Percentiles rank a stretch among this genome's conserved stretches.
Conservation (phyloP, 92 coral and sea anemone species). For the Zoanthus sansibaricus region DNA sequence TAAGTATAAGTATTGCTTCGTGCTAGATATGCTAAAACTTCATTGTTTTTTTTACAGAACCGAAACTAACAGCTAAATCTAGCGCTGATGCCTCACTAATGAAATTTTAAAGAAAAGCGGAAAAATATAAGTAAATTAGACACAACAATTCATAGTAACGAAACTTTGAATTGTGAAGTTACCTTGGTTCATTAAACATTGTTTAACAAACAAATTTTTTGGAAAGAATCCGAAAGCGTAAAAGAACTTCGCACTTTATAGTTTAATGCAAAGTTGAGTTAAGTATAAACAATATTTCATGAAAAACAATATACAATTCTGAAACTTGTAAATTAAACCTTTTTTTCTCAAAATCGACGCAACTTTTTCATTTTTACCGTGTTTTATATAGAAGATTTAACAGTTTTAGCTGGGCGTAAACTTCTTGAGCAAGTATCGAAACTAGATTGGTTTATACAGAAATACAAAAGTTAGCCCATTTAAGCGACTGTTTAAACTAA, state of each 20-base stretch:
- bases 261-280: conserved; percentile 1
- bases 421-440: background rate
- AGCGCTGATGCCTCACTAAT: background rate
- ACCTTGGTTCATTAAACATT: conserved; percentile 35
- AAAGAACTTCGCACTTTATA: background rate
- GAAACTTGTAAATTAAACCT: background rate
- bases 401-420: background rate
- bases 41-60: background rate
- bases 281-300: background rate
- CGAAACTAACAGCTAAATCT: conserved; percentile 9
- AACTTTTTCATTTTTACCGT: background rate
- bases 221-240: conserved; percentile 3
- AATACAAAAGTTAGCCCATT: background rate
- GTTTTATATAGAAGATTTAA: background rate
- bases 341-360: background rate
- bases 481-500: background rate
- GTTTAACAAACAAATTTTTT: conserved; percentile 29
- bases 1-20: conserved; percentile 16
- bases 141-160: background rate
- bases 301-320: conserved; percentile 24
- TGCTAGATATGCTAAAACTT: background rate
- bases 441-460: background rate
- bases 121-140: background rate
- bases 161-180: conserved; percentile 5
- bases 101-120: background rate